Evolutionary conservation across 2,113 vertebrate species (phyloP), one percentile per base, ranked within the genome.

Genomic region (Phaethornis superciliosus): DNA sequence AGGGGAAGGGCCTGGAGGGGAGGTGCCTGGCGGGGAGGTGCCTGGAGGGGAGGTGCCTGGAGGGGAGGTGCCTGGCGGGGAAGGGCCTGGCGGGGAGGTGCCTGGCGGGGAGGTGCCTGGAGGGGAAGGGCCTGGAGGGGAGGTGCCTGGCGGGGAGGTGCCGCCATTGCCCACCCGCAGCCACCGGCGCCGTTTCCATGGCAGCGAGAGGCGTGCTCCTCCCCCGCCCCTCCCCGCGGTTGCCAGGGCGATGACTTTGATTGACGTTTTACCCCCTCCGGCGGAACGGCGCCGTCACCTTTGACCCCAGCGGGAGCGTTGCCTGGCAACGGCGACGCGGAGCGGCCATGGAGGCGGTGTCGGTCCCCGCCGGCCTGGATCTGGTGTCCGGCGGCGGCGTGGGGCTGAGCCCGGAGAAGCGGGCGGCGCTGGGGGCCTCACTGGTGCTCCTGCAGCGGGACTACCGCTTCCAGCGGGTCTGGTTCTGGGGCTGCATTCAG

Each of bases 401-500:
- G 59, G 98, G 97, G 28, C 96, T 99, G 87, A 99, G 96, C 85
- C 88, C 96, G 4, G 99, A 99, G 86, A 98, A 98, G 18, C 98
- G 95, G 93, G 94, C 98, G 24, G 98, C 97, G 3, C 96, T 99
- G 80, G 97, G 98, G 70, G 96, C 98, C 6, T 99, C 99, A 8
- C 81, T 99, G 21, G 33, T 94, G 81, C 97, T 99, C n/a, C 84
- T 99, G 20, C 98, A 96, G 91, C 98, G 97, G 55, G 98, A 99
- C 91, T 99, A 99, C 96, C 98, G 98, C 81, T 99, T 99, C 91
- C 74, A 95, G 15, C 97, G 98, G 35, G 97, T 99, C 64, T 91
- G 98, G 59, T 98, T 99, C 84, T 99, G 99, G 99, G 99, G 99
- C 55, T 98, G 98, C 95, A 98, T 99, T 93, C 86, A 98, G 35